phyloP scores from a whole-genome alignment of 2,888 invertebrate species.

The Tenodera sinensis region DNA sequence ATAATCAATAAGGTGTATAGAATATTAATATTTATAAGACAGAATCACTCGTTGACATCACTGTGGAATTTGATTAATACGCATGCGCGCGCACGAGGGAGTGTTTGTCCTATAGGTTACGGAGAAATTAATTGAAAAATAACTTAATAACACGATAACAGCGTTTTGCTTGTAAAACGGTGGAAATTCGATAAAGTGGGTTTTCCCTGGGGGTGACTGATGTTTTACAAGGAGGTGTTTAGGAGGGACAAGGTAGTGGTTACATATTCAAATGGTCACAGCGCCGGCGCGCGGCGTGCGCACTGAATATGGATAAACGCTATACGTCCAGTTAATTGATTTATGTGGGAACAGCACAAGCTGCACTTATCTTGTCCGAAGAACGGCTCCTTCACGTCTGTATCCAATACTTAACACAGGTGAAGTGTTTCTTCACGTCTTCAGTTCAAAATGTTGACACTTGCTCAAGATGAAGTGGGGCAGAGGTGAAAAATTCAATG shows the following conservation, averaged over 20 bases:
- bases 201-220: background rate
- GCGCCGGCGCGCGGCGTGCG: too few relatives aligned
- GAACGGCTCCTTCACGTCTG: background rate
- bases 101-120: background rate
- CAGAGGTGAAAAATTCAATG: too few relatives aligned
- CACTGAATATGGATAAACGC: background rate
- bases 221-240: constrained; percentile 13
- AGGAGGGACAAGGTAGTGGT: constrained; percentile 18
- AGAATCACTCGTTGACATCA: background rate
- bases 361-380: background rate
- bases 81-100: too few relatives aligned
- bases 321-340: background rate
- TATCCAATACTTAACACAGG: background rate
- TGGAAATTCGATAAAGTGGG: background rate
- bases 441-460: too few relatives aligned
- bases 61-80: background rate
- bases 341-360: background rate
- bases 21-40: background rate
- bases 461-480: too few relatives aligned
- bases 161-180: background rate
- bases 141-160: background rate
- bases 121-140: background rate
- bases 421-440: too few relatives aligned
- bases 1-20: background rate
- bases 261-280: constrained; percentile 23